Conservation (phyloP, 2,888 invertebrate genomes). For the Mechanitis mazaeus region DNA sequence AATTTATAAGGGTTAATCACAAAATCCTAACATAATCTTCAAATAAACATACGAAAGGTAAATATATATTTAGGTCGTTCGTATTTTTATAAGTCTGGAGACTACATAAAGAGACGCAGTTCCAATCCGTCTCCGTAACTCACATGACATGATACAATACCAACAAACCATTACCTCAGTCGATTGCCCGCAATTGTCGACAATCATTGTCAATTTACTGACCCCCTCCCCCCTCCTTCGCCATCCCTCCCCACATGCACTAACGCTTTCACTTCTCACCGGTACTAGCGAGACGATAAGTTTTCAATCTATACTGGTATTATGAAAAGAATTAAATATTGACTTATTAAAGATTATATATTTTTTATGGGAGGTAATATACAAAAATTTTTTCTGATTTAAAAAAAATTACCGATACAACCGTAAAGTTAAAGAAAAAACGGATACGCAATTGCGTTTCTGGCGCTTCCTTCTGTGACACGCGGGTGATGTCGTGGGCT, state of each 20-base stretch:
- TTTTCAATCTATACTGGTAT: background rate
- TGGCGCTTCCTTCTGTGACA: too few species aligned
- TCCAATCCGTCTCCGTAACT: constrained; percentile 4
- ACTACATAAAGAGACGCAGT: background rate
- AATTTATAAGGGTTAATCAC: too few species aligned
- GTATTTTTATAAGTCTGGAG: too few species aligned
- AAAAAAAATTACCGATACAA: too few species aligned
- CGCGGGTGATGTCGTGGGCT: too few species aligned
- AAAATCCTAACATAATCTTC: too few species aligned
- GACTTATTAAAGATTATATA: background rate
- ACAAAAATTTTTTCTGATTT: too few species aligned
- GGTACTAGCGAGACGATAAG: constrained; percentile 47
- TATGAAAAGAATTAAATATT: background rate
- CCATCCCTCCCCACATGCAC: constrained; percentile 29
- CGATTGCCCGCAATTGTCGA: constrained; percentile 64
- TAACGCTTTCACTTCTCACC: constrained; percentile 68
- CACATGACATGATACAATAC: constrained; percentile 21
- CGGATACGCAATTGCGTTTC: too few species aligned
- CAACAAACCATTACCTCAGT: constrained; percentile 29
- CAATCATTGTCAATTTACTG: constrained; percentile 70
- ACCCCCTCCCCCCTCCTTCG: constrained; percentile 32
- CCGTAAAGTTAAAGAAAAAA: too few species aligned
- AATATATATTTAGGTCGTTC: too few species aligned
- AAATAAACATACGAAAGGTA: too few species aligned
- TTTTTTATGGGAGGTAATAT: too few species aligned